Evolutionary conservation across 2,888 invertebrate genomes (phyloP), one percentile per base, ranked within the genome.

Genomic region (Ceriagrion tenellum): DNA sequence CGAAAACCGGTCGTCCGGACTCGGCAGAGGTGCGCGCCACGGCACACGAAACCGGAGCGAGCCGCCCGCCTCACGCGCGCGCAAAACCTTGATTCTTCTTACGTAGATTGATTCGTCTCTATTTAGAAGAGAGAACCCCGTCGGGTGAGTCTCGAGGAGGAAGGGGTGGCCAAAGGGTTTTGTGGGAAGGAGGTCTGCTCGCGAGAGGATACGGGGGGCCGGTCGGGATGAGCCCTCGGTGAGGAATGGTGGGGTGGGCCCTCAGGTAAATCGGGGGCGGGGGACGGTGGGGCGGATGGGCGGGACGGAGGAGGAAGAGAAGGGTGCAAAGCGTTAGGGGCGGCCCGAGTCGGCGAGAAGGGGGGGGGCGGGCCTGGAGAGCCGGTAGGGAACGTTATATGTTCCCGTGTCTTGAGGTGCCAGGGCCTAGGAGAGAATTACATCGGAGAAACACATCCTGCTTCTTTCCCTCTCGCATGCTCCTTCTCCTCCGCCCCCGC

Each of bases 371-470:
- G 47, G 47, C 4, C 47, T 4, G 90, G 16, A 63, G 23, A 10
- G 56, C 30, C 30, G 90, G 90, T 35, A 23, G 69, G 63, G 90
- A 55, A n/a, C 59, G 55, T 59, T 59, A 59, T 93, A 40, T 63
- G 91, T 63, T 63, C 26, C 30, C 69, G 93, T 93, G 69, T 74
- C 93, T 93, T 93, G 93, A 69, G 69, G 93, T 93, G 93, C 93
- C 93, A 93, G 93, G 93, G 93, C 55, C 93, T 40, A 47, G 69
- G 47, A n/a, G 63, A 89, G 56, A 35, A 35, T 63, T 30, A 63
- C 59, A 23, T 35, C 23, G 35, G 55, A 59, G 56, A 63, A 30
- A 40, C 63, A 23, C 30, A 47, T 47, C 47, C 47, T 47, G 47
- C 47, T 8, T 47, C 47, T 47, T 47, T 35, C 20, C 35, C 23